Base-by-base conservation (phyloP, 2,797 vertebrate species). In the Strix occidentalis region DNA sequence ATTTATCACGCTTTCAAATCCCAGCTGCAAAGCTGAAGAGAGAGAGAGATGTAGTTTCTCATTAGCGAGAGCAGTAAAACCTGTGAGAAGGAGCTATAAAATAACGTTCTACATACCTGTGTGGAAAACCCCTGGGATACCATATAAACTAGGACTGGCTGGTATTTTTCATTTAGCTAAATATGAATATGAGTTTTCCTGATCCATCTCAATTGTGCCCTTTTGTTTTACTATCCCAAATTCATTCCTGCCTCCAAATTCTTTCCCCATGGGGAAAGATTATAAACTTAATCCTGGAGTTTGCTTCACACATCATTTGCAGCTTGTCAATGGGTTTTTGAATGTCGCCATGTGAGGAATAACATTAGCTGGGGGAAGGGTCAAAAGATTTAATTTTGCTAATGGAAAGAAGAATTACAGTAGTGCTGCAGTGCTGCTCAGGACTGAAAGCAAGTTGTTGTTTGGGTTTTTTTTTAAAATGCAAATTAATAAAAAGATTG, bases 1-100 rank as follows among this genome's bases (percentile, higher is more conserved):
- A 98, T 98, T 98, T 98, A 98, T 97, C 97, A 92, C 83, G 6
- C 79, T 97, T 97, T 96, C 96, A 96, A 88, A 72, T n/a, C 68
- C 58, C 85, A 97, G 96, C 94, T 96, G 79, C 84, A 93, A 89
- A 66, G 82, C 93, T 81, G 64, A 87, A 75, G 83, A 80, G 90
- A 96, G 97, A 21, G 43, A 72, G 58, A 91, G 95, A 95, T 95
- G 96, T 92, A 95, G 89, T 97, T 98, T 98, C 96, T 95, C 86
- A 94, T 98, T 97, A 98, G 86, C 29, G 7, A 96, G 93, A 96
- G 92, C 96, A 96, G 92, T 96, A 93, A 97, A 97, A 90, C 53
- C 53, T 68, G 16, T 41, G 37, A 84, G 87, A 93, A 92, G 45
- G 45, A 86, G 23, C 60, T 89, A 66, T 74, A 95, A 95, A 93